A percentile compares a stretch with the other conserved stretches of the same genome.
Evolutionary conservation across 2,113 vertebrate genomes (phyloP).

Genomic region (Atherinomorus stipes): DNA sequence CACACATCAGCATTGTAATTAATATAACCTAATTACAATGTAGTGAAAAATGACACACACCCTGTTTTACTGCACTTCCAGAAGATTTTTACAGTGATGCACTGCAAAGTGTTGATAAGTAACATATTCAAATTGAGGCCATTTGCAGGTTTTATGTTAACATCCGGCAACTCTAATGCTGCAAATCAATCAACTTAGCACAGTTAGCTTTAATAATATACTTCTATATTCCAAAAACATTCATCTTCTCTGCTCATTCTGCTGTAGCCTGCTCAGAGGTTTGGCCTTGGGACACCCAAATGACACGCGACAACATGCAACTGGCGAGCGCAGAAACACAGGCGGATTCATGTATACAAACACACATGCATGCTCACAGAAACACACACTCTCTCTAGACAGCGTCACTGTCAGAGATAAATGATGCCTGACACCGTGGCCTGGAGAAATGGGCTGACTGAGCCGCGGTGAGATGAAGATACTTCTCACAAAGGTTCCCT

Average conservation of each 20-base stretch:
- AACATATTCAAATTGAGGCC: constrained; percentile 78
- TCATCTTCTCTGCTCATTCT: constrained; percentile 64
- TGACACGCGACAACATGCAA: constrained; percentile 32
- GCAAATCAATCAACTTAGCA: constrained; percentile 74
- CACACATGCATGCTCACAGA: constrained; percentile 24
- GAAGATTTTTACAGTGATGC: constrained; percentile 67
- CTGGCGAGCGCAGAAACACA: constrained; percentile 24
- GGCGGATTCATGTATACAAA: constrained; percentile 25
- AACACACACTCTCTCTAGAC: constrained; percentile 52
- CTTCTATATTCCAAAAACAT: constrained; percentile 68
- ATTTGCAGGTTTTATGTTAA: constrained; percentile 79
- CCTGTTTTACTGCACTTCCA: constrained; percentile 66
- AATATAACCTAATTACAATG: constrained; percentile 77
- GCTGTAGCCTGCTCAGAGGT: constrained; percentile 10
- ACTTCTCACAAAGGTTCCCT: constrained; percentile 77
- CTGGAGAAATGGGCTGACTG: constrained; percentile 71
- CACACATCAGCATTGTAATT: constrained; percentile 66
- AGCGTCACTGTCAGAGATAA: constrained; percentile 75
- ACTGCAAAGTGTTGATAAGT: constrained; percentile 79
- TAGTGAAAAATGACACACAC: constrained; percentile 77
- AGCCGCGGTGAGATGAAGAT: constrained; percentile 76
- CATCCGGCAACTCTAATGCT: constrained; percentile 66
- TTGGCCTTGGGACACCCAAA: constrained; percentile 64
- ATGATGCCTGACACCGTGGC: constrained; percentile 77
- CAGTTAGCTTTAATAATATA: constrained; percentile 68